Evolutionary conservation across 2,888 invertebrate species (phyloP).

Genomic region (Lasioglossum leucozonium): DNA sequence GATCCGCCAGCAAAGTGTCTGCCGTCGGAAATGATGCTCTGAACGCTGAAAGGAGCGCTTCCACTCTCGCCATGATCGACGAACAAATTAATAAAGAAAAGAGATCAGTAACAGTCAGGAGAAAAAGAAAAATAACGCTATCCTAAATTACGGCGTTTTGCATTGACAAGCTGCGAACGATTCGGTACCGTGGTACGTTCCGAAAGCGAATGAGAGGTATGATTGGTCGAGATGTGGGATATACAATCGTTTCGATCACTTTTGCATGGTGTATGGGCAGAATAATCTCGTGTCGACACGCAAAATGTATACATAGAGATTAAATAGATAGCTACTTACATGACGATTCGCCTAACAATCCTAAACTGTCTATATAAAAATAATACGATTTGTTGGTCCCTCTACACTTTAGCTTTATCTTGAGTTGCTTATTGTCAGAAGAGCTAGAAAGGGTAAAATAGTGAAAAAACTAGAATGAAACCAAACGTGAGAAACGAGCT

Average conservation of each 20-base stretch:
- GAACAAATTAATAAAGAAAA: background rate
- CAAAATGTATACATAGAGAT: slow-evolving; percentile 63
- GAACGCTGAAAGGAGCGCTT: slow-evolving; percentile 23
- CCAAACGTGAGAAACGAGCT: slow-evolving; percentile 55
- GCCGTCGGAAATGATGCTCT: too few species aligned
- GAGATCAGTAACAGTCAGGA: background rate
- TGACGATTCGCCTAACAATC: slow-evolving; percentile 83
- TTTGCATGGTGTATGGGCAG: slow-evolving; percentile 42
- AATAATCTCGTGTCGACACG: slow-evolving; percentile 55
- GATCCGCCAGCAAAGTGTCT: background rate
- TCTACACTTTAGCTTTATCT: slow-evolving; percentile 85
- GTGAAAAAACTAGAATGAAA: slow-evolving; percentile 67
- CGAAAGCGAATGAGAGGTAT: slow-evolving; percentile 31
- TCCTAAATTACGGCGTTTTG: slow-evolving; percentile 38
- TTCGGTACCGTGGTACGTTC: slow-evolving; percentile 25
- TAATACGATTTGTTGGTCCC: slow-evolving; percentile 81
- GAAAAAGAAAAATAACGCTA: background rate
- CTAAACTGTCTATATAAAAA: slow-evolving; percentile 79
- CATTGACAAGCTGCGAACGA: slow-evolving; percentile 41
- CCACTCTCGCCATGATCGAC: slow-evolving; percentile 6
- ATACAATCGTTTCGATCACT: slow-evolving; percentile 40
- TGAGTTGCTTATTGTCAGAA: slow-evolving; percentile 82
- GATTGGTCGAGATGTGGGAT: slow-evolving; percentile 32
- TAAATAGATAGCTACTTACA: slow-evolving; percentile 67
- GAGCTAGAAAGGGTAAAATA: slow-evolving; percentile 78